Conservation (phyloP, 2,113 vertebrate species). For the Genyomyrus donnyi region DNA sequence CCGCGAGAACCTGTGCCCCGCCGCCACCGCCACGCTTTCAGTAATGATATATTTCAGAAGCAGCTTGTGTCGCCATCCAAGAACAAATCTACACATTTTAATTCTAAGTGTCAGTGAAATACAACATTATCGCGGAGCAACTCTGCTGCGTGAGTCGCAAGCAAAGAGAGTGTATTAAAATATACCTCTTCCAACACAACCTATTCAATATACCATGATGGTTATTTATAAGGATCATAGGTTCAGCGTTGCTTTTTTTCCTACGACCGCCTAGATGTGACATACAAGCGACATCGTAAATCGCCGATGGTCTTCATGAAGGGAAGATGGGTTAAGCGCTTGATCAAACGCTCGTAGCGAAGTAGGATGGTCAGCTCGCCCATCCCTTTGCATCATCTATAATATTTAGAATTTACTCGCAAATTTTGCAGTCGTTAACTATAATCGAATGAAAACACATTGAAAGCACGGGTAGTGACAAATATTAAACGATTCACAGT, state of each 20-base stretch:
- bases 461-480: not conserved
- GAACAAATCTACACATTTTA: conserved; percentile 6
- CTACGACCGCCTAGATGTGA: not conserved
- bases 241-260: not conserved
- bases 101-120: not conserved
- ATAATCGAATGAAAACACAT: not conserved
- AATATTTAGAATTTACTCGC: not conserved
- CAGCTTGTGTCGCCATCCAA: not conserved
- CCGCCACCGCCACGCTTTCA: not conserved
- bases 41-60: not conserved
- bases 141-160: not conserved
- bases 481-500: not conserved
- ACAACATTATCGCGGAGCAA: not conserved
- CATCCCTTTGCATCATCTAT: not conserved
- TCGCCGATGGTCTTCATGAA: not conserved
- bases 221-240: not conserved
- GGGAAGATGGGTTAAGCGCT: not conserved
- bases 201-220: not conserved
- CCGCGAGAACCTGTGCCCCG: not conserved
- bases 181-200: not conserved
- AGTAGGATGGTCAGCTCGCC: not conserved
- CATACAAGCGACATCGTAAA: not conserved
- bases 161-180: not conserved
- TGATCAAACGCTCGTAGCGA: not conserved
- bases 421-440: not conserved